Conservation (phyloP, 2,113 vertebrate species). For the Gymnorhina tibicen region DNA sequence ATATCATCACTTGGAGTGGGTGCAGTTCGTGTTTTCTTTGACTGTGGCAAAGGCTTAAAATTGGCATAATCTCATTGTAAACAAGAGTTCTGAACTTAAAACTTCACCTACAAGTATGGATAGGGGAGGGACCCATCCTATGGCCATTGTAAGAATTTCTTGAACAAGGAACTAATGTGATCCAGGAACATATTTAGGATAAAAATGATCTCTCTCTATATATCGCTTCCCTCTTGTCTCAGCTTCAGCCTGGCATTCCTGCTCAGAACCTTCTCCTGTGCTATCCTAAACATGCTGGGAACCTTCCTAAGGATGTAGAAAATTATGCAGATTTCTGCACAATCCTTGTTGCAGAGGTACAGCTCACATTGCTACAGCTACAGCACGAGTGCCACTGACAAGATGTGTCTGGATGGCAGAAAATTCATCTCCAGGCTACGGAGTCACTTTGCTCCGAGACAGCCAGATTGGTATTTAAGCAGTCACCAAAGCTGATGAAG, state of each 20-base stretch:
- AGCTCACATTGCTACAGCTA: neutral
- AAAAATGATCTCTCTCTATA: rapidly evolving
- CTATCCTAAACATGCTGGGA: neutral
- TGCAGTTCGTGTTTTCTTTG: neutral
- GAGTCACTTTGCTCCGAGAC: neutral
- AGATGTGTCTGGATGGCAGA: neutral
- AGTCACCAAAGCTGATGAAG: neutral
- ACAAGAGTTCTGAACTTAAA: neutral
- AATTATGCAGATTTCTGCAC: neutral
- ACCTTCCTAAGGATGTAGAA: neutral
- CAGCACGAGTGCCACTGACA: neutral
- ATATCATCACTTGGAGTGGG: neutral
- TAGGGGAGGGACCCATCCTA: neutral
- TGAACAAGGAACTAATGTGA: neutral
- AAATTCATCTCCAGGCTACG: neutral
- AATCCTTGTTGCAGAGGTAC: neutral
- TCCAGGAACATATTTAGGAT: neutral
- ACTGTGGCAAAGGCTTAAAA: neutral
- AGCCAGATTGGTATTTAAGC: neutral
- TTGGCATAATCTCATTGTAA: neutral
- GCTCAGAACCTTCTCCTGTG: neutral
- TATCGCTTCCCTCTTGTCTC: neutral
- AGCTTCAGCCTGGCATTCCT: neutral
- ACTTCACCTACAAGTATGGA: neutral
- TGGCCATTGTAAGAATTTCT: neutral